phyloP scores from a whole-genome alignment of 2,113 vertebrate genomes.

The Dicentrarchus labrax region DNA sequence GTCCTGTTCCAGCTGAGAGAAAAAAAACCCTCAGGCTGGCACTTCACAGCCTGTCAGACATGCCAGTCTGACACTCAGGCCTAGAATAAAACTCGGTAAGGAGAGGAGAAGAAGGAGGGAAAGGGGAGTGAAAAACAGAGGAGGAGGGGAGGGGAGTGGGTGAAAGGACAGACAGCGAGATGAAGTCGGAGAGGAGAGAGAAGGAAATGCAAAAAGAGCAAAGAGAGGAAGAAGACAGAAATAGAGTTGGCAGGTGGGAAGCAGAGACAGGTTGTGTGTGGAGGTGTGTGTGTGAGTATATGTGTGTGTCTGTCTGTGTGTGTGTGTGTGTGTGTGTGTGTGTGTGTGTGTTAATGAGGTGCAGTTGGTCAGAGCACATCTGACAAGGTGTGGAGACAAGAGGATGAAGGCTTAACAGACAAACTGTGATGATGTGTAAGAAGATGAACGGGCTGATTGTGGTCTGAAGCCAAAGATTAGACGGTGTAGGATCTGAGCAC shows the following conservation, averaged over 20 bases:
- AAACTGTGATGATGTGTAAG: neutral
- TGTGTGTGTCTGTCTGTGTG: constrained; percentile 32
- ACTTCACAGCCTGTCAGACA: constrained; percentile 60
- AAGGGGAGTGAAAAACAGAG: neutral
- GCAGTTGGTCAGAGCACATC: constrained; percentile 16
- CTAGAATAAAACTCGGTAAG: constrained; percentile 28
- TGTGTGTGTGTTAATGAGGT: constrained; percentile 46
- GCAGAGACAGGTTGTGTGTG: constrained; percentile 7
- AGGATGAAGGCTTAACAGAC: neutral
- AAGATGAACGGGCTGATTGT: neutral
- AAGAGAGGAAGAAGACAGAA: constrained; percentile 22
- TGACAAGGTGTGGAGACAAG: constrained; percentile 24
- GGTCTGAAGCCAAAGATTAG: neutral
- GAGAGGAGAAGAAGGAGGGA: neutral
- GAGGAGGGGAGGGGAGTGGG: neutral
- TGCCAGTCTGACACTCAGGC: constrained; percentile 50
- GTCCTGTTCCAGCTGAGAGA: constrained; percentile 47
- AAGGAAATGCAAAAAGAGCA: constrained; percentile 6
- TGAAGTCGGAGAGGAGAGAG: neutral
- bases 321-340: constrained; percentile 5
- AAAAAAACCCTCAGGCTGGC: constrained; percentile 38
- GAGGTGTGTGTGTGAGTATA: neutral
- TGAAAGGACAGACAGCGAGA: neutral
- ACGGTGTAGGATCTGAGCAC: neutral
- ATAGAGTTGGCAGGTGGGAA: constrained; percentile 33